Evolutionary conservation across 1,140 invertebrate species (phyloP).

Genomic region (Dendrolimus punctatus): DNA sequence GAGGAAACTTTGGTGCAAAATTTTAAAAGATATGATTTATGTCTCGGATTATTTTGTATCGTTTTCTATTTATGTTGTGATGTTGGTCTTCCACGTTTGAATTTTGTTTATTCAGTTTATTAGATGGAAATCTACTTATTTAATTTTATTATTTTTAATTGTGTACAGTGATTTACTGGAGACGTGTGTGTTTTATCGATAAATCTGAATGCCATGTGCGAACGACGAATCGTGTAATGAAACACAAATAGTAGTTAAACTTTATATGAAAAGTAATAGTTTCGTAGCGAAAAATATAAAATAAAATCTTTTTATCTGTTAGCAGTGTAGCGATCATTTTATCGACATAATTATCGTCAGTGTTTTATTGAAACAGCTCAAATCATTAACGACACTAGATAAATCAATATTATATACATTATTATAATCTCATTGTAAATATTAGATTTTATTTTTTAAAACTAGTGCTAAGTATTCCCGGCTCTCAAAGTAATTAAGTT

Average conservation of each 20-base stretch:
- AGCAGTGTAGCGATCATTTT: conserved; percentile 29
- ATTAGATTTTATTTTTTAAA: conserved; percentile 46
- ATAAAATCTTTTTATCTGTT: conserved; percentile 10
- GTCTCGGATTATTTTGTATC: conserved; percentile 40
- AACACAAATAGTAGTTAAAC: conserved; percentile 17
- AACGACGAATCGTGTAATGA: conserved; percentile 7
- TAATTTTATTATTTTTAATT: conserved; percentile 33
- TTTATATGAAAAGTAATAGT: conserved; percentile 15
- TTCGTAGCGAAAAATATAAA: conserved; percentile 3
- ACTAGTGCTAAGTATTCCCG: conserved; percentile 58
- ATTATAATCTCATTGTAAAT: conserved; percentile 68
- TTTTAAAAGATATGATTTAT: conserved; percentile 30
- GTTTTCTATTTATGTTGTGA: conserved; percentile 67
- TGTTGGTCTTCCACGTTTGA: conserved; percentile 66
- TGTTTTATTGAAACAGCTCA: conserved; percentile 53
- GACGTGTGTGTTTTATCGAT: conserved; percentile 36
- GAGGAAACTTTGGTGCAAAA: conserved; percentile 31
- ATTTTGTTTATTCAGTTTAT: conserved; percentile 42
- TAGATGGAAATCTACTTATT: conserved; percentile 60
- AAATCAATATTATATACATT: conserved; percentile 64
- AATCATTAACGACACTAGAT: conserved; percentile 64
- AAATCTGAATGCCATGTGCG: conserved; percentile 39
- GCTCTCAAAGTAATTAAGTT: conserved; percentile 69
- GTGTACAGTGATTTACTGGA: conserved; percentile 54
- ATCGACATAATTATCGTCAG: conserved; percentile 24